These are phyloP conservation scores for Axea sp. DNA, from an alignment of 2,888 invertebrate species.

Conservation along the genomic window DNA sequence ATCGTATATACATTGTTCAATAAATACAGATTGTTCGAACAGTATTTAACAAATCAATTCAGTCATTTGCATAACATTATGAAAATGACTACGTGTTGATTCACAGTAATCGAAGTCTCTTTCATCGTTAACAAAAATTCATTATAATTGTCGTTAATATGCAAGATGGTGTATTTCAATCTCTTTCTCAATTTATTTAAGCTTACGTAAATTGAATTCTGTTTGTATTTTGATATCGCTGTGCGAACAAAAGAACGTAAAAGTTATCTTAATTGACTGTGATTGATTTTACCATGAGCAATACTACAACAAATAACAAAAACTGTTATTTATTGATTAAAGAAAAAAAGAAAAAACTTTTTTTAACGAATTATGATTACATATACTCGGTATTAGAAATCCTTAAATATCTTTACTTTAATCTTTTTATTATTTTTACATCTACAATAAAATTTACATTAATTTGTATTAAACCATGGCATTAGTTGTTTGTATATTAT, in stretches of 20 bases:
- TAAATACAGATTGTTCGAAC: slow-evolving; percentile 1
- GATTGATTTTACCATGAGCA: slow-evolving; percentile 29
- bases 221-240: slow-evolving; percentile 32
- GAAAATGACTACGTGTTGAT: slow-evolving; percentile 17
- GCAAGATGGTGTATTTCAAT: slow-evolving; percentile 21
- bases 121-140: slow-evolving; percentile 18
- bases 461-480: too few relatives aligned
- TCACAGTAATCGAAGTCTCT: slow-evolving; percentile 14
- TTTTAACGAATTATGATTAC: too few relatives aligned
- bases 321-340: slow-evolving; percentile 21
- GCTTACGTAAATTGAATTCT: slow-evolving; percentile 33
- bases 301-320: slow-evolving; percentile 10
- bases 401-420: too few relatives aligned
- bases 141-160: slow-evolving; percentile 33
- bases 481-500: too few relatives aligned
- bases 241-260: slow-evolving; percentile 40
- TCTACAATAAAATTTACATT: too few relatives aligned
- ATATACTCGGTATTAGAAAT: too few relatives aligned
- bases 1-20: too few relatives aligned
- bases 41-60: slow-evolving; percentile 4
- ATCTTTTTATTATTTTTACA: too few relatives aligned
- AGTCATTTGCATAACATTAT: slow-evolving; percentile 17
- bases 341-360: neutral
- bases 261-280: slow-evolving; percentile 48
- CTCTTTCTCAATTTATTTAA: slow-evolving; percentile 28